Evolutionary conservation across 2,888 invertebrate species (phyloP).

Genomic region (Philereme vetulata): DNA sequence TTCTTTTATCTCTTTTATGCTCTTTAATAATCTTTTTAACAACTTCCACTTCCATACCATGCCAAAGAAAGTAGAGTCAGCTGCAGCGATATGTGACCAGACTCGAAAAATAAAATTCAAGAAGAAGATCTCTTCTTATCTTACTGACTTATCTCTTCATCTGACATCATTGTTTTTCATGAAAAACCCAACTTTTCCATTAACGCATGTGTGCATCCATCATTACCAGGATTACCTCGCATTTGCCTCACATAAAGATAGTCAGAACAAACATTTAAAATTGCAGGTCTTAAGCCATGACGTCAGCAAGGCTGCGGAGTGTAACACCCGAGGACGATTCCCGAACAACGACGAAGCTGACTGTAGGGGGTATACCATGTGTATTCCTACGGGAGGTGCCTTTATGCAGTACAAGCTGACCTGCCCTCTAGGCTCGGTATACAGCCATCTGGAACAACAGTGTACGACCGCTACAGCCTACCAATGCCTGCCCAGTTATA

Average conservation of each 20-base stretch:
- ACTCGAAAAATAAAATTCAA: no score
- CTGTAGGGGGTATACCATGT: slow-evolving; percentile 72
- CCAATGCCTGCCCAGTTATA: slow-evolving; percentile 56
- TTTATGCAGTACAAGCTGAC: slow-evolving; percentile 62
- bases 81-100: no score
- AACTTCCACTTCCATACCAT: no score
- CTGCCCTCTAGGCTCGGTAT: slow-evolving; percentile 65
- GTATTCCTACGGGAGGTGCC: slow-evolving; percentile 51
- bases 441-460: slow-evolving; percentile 63
- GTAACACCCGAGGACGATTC: slow-evolving; percentile 62
- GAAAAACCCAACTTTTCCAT: slow-evolving; percentile 2
- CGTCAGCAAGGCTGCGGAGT: slow-evolving; percentile 51
- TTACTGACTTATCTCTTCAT: no score
- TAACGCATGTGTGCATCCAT: not conserved
- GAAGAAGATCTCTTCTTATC: no score
- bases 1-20: no score
- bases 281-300: slow-evolving; percentile 62
- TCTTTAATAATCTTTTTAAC: no score
- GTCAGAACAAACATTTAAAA: slow-evolving; percentile 37
- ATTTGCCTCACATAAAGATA: slow-evolving; percentile 39
- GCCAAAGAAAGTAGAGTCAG: no score
- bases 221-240: not conserved
- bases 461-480: slow-evolving; percentile 70
- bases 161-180: not conserved
- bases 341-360: slow-evolving; percentile 59